Evolutionary conservation across 2,888 invertebrate species (phyloP).

Genomic region (Epistrophe grossulariae): DNA sequence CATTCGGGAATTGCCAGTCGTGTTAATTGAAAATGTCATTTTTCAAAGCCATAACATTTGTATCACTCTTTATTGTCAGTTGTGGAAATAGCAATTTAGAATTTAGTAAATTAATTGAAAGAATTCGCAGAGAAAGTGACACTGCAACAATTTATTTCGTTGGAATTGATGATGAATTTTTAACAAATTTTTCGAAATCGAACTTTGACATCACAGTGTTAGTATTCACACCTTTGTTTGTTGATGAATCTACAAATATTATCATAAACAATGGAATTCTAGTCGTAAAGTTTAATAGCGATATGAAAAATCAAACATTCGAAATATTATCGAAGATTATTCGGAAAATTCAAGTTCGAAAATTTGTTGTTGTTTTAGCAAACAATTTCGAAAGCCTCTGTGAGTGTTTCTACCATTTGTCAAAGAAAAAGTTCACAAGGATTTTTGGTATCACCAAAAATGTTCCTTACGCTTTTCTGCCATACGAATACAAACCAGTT

Average conservation of each 20-base stretch:
- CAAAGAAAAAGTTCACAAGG: constrained; percentile 3
- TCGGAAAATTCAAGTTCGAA: constrained; percentile 13
- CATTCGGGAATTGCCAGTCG: not conserved
- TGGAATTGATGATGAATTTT: not conserved
- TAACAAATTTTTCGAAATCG: not conserved
- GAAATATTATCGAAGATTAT: not conserved
- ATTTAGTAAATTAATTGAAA: not conserved
- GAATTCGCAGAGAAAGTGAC: constrained; percentile 1
- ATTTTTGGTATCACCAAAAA: constrained; percentile 1
- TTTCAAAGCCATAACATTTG: not conserved
- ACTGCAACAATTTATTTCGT: not conserved
- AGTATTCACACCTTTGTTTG: not conserved
- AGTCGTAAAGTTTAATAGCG: not conserved
- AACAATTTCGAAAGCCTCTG: not conserved
- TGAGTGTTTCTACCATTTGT: not conserved
- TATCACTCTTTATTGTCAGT: not conserved
- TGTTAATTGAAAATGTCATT: constrained; percentile 2
- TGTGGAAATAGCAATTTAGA: not conserved
- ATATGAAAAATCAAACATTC: not conserved
- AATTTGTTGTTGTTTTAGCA: not conserved
- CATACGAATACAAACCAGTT: constrained; percentile 3
- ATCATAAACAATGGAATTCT: not conserved
- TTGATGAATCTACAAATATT: not conserved
- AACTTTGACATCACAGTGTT: not conserved
- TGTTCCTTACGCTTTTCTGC: not conserved